Conservation (phyloP, 1,140 invertebrate genomes). For the Tetragnatha versicolor region DNA sequence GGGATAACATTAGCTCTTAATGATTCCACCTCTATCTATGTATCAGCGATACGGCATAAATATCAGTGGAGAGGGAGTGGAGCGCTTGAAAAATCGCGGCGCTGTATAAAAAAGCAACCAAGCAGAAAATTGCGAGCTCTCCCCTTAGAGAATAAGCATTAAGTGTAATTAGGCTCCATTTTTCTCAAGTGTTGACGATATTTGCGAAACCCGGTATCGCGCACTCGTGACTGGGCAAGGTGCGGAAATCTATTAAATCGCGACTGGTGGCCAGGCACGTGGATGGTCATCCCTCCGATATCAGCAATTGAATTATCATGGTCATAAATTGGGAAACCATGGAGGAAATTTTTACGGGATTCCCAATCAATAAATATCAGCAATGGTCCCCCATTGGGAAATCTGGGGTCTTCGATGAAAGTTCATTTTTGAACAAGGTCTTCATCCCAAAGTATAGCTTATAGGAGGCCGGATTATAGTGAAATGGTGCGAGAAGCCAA, state of each 20-base stretch:
- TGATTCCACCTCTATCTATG: constrained; percentile 5
- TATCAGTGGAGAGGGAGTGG: background rate
- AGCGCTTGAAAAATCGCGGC: background rate
- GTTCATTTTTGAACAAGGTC: no score
- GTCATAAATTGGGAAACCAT: no score
- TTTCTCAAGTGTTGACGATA: constrained; percentile 9
- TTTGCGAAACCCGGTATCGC: background rate
- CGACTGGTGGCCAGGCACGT: constrained; percentile 4
- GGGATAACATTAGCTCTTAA: constrained; percentile 4
- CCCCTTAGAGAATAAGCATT: constrained; percentile 6
- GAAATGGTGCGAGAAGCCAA: no score
- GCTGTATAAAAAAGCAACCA: background rate
- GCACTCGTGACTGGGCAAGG: background rate
- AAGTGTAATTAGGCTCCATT: constrained; percentile 37
- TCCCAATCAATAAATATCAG: no score
- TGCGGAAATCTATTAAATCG: constrained; percentile 11
- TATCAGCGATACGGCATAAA: background rate
- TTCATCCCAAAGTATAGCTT: no score
- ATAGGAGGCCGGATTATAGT: no score
- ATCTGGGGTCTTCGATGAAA: no score
- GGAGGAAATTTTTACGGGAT: no score
- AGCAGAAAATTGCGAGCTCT: constrained; percentile 27
- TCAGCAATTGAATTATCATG: no score
- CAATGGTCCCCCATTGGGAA: no score
- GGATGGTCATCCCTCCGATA: no score